These are phyloP conservation scores for Porphyrio hochstetteri DNA, from an alignment of 2,113 vertebrate genomes.

Conservation along the genomic window DNA sequence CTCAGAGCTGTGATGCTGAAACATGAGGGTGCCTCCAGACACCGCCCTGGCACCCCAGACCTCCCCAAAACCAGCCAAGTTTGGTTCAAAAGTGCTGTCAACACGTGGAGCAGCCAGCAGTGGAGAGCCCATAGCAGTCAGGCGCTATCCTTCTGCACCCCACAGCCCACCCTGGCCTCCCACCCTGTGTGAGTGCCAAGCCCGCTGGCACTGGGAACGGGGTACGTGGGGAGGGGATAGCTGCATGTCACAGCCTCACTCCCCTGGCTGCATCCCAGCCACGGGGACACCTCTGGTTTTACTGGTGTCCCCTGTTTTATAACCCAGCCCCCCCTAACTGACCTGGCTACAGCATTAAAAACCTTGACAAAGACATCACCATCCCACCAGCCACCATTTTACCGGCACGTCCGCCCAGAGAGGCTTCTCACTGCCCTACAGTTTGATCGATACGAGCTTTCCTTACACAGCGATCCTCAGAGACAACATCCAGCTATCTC, in stretches of 20 bases:
- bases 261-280: rapidly evolving
- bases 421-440: not conserved
- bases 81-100: not conserved
- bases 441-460: slow-evolving; percentile 47
- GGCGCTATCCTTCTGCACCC: rapidly evolving
- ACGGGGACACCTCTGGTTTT: not conserved
- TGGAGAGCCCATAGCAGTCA: not conserved
- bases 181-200: not conserved
- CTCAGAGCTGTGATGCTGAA: not conserved
- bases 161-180: not conserved
- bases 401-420: not conserved
- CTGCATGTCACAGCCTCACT: not conserved
- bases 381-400: not conserved
- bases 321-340: rapidly evolving
- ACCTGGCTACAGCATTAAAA: not conserved
- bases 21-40: rapidly evolving
- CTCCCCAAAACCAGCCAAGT: not conserved
- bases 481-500: slow-evolving; percentile 51
- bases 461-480: slow-evolving; percentile 24
- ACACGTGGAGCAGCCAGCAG: rapidly evolving
- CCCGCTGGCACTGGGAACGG: too few relatives aligned
- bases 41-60: not conserved
- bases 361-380: not conserved
- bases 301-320: not conserved
- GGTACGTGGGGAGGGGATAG: not conserved